Base-by-base conservation (phyloP, 1,140 invertebrate genomes). In the Diorhabda carinulata region DNA sequence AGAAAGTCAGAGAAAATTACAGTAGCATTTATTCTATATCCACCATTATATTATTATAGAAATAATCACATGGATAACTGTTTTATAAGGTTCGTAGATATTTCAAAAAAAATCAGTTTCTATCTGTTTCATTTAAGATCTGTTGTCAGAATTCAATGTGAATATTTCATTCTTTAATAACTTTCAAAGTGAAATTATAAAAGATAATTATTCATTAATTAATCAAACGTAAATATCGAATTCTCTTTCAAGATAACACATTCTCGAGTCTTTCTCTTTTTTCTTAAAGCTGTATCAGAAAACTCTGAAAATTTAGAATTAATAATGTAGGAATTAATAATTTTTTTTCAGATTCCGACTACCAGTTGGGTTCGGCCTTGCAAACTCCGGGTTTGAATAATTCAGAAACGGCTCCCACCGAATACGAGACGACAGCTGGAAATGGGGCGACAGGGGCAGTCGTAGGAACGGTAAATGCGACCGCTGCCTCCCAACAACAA, bases 361-460 rank as follows among this genome's bases (percentile, higher is more conserved):
- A 88, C 78, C 87, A 88, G 77, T 79, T 88, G 73, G 85, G 85
- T 64, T 86, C 86, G 70, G 85, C 84, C 65, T 84, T 82, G 61
- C 84, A 86, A 75, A 86, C 85, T 45, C 85, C 85, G 9, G 78
- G 79, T 52, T 69, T 80, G 67, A 79, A 80, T 76, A 81, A 80
- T 78, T 78, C 78, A 73, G 76, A 76, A 66, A 74, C 70, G 75
- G 57, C 71, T 70, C 67, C 61, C 76, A 41, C 57, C 66, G 74
- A 78, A 72, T 77, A 75, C 71, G 72, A 76, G 64, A 61, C 65
- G 25, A 57, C 61, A 61, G 41, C 69, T 45, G 62, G 70, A 43
- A 52, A 52, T n/a, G 47, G 47, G n/a, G 47, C 47, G 6, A 52
- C 47, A 52, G 47, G 47, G n/a, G n/a, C 47, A n/a, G 6, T n/a